Conservation (phyloP, 2,797 vertebrate species). For the Karalla daura region DNA sequence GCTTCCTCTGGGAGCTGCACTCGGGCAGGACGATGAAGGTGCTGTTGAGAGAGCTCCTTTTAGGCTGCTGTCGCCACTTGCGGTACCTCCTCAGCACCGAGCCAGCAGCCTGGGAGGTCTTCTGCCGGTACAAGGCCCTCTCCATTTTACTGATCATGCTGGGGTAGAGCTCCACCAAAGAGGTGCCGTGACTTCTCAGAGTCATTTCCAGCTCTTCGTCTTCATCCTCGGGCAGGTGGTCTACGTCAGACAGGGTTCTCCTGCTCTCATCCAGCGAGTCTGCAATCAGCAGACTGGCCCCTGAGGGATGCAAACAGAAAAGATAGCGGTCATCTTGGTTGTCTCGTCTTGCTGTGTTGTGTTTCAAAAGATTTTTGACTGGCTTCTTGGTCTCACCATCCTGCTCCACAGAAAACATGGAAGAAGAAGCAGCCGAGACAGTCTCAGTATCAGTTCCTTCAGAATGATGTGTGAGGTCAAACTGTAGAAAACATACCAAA, state of each 20-base stretch:
- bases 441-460: neutral
- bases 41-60: slow-evolving; percentile 21
- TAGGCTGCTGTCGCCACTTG: slow-evolving; percentile 51
- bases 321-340: neutral
- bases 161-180: slow-evolving; percentile 79
- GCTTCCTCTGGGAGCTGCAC: neutral
- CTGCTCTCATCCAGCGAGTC: slow-evolving; percentile 39
- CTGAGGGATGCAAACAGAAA: slow-evolving; percentile 23
- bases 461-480: slow-evolving; percentile 27
- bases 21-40: slow-evolving; percentile 26
- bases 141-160: slow-evolving; percentile 76
- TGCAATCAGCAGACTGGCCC: slow-evolving; percentile 5
- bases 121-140: slow-evolving; percentile 62
- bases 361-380: neutral
- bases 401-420: neutral
- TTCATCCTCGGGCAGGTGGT: slow-evolving; percentile 69
- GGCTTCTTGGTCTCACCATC: slow-evolving; percentile 30
- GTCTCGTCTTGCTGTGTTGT: too few species aligned
- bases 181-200: slow-evolving; percentile 69
- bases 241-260: slow-evolving; percentile 11
- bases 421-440: neutral
- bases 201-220: slow-evolving; percentile 77
- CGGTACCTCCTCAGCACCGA: slow-evolving; percentile 77
- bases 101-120: slow-evolving; percentile 47
- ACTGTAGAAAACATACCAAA: slow-evolving; percentile 37